phyloP scores from a whole-genome alignment of 2,888 invertebrate species.

The Bellardia pandia region DNA sequence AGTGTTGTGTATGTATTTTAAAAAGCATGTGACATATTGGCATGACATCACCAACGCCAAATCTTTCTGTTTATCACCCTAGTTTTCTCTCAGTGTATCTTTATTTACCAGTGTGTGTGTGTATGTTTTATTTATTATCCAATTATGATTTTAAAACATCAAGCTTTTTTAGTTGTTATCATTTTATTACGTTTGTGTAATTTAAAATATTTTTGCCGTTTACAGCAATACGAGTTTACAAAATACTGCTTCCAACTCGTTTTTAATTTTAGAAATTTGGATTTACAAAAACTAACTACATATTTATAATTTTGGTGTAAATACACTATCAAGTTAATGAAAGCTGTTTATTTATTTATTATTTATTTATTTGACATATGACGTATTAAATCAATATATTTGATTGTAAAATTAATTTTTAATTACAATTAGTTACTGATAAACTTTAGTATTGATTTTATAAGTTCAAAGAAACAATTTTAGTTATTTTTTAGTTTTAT shows the following conservation, averaged over 20 bases:
- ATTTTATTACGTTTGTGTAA: background rate
- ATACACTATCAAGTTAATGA: background rate
- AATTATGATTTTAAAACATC: background rate
- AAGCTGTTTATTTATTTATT: background rate
- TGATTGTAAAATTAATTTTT: background rate
- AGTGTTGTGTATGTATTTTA: background rate
- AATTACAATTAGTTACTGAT: background rate
- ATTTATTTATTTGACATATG: background rate
- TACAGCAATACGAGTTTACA: no score
- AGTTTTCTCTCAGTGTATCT: background rate
- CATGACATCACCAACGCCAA: slow-evolving; percentile 20
- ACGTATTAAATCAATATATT: background rate
- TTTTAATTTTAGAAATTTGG: no score
- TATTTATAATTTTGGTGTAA: no score
- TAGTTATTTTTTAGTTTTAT: background rate
- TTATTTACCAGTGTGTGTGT: background rate
- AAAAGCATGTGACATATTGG: slow-evolving; percentile 19
- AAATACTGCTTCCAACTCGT: no score
- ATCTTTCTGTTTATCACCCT: background rate
- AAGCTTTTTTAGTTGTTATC: background rate
- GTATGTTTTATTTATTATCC: background rate
- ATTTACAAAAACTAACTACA: no score
- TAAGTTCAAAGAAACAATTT: background rate
- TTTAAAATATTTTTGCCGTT: background rate
- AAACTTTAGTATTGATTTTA: background rate